Conservation (phyloP, 2,113 vertebrate species). For the Morone saxatilis region DNA sequence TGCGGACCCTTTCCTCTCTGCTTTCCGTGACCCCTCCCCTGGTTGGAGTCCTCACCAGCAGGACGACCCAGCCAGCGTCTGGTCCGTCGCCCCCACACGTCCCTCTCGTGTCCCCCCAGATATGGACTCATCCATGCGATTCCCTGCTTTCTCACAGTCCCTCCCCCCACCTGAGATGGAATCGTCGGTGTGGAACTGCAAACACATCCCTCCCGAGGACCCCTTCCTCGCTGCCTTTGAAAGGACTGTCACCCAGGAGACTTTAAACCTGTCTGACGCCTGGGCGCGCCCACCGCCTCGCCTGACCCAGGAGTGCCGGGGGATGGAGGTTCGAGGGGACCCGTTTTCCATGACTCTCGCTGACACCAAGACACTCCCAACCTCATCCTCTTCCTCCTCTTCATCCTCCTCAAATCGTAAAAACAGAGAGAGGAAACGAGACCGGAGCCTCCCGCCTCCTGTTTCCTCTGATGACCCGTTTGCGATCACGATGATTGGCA, state of each 20-base stretch:
- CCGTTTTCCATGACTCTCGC: slow-evolving; percentile 69
- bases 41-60: slow-evolving; percentile 57
- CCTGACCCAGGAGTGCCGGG: slow-evolving; percentile 62
- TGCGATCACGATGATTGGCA: slow-evolving; percentile 86
- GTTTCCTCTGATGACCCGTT: slow-evolving; percentile 83
- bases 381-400: slow-evolving; percentile 65
- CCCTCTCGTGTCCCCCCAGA: slow-evolving; percentile 59
- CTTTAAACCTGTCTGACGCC: slow-evolving; percentile 36
- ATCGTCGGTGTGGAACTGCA: slow-evolving; percentile 83
- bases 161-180: slow-evolving; percentile 72
- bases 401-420: slow-evolving; percentile 73
- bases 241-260: slow-evolving; percentile 60
- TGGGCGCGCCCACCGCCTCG: slow-evolving; percentile 67
- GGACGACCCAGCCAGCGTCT: slow-evolving; percentile 53
- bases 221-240: slow-evolving; percentile 82
- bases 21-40: slow-evolving; percentile 77
- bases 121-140: slow-evolving; percentile 63
- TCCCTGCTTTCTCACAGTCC: slow-evolving; percentile 78
- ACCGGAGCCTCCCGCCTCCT: slow-evolving; percentile 77
- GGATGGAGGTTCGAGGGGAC: slow-evolving; percentile 65
- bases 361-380: slow-evolving; percentile 74
- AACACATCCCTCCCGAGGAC: slow-evolving; percentile 81
- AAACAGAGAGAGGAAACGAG: slow-evolving; percentile 77
- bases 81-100: slow-evolving; percentile 47
- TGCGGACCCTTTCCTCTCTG: slow-evolving; percentile 78